Base-by-base conservation (phyloP, 2,797 vertebrate species). In the Natrix natrix region DNA sequence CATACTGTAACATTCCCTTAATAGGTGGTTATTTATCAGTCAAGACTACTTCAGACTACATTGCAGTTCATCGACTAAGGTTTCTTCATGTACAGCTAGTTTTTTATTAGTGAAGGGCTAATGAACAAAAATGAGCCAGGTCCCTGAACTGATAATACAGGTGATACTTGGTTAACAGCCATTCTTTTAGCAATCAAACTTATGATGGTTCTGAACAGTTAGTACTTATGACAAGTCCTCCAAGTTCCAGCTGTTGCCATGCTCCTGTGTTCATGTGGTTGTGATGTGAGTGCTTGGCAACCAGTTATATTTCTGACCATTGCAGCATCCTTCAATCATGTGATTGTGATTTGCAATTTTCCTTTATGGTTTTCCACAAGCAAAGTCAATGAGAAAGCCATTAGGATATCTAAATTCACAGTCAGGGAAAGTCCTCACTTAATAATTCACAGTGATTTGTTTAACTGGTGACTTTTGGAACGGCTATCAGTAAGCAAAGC, bases 51-150 rank as follows among this genome's bases (percentile, higher is more conserved):
- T 7, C 92, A 92, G 86, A 59, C 2, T 59, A 83, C 56, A 26
- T 78, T 90, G 26, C 37, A 26, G 20, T 54, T 48, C 32, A 94
- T 24, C 63, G 8, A 92, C 24, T 90, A 95, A 96, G 96, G 90
- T 96, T 88, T 95, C 94, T 97, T 86, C 95, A 94, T 94, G 89
- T 93, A 93, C 94, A 96, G 93, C 93, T 97, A 93, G 90, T 91
- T 96, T 95, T 97, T 94, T 96, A 94, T 95, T 96, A 96, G 97
- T 97, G 93, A 96, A 91, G 91, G 0, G 0, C 96, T 93, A 97
- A 96, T 95, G 93, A 96, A 54, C 94, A 96, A 95, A 96, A 94
- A 96, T 94, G 93, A 92, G 86, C 92, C 94, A 89, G 94, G 96
- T 95, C 91, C 94, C 93, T 94, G 90, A 94, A 96, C 96, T 96